Base-by-base conservation (phyloP, 2,797 vertebrate species). In the Lindbergichthys nudifrons region DNA sequence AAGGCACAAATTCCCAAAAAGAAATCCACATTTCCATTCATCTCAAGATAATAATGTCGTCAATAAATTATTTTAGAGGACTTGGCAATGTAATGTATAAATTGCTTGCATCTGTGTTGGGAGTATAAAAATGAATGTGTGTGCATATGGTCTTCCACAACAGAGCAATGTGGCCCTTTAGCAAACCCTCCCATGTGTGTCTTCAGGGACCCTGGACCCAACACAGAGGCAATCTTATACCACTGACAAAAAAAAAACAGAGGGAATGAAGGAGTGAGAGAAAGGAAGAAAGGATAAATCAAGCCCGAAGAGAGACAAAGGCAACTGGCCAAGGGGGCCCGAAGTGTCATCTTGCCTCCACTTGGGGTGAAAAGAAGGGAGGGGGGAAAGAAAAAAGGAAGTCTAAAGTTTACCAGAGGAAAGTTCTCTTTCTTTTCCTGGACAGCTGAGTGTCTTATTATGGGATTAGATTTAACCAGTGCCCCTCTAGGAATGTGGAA, bases 391-490 rank as follows among this genome's bases (percentile, higher is more conserved):
- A 84, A 87, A 80, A 88, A 88, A 92, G 91, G 89, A 91, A 93
- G 89, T 92, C 62, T 90, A 90, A 86, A 91, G 91, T 92, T 91
- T 90, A 92, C 87, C 89, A 92, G 92, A 89, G 91, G 89, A 94
- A 94, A 93, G 92, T 91, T 92, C 69, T 94, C 91, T 93, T 93
- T 95, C 92, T 94, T 92, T 93, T 90, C 86, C 84, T 83, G 88
- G 94, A 95, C 95, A 96, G 95, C 94, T 95, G 95, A 95, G 94
- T 91, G 89, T 95, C 93, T 94, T 95, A 95, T 95, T 95, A 94
- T 94, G 88, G 94, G 94, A 95, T 95, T 95, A 94, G 90, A 94
- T 92, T 93, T 92, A 93, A 95, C 94, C 93, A 95, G 92, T 91
- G 78, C 83, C 88, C 90, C 89, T 89, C 80, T 46, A 84, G 93